Percentiles rank a stretch among this genome's conserved stretches.
Evolutionary conservation across 2,888 invertebrate genomes (phyloP).

Genomic region (Euplexia lucipara): DNA sequence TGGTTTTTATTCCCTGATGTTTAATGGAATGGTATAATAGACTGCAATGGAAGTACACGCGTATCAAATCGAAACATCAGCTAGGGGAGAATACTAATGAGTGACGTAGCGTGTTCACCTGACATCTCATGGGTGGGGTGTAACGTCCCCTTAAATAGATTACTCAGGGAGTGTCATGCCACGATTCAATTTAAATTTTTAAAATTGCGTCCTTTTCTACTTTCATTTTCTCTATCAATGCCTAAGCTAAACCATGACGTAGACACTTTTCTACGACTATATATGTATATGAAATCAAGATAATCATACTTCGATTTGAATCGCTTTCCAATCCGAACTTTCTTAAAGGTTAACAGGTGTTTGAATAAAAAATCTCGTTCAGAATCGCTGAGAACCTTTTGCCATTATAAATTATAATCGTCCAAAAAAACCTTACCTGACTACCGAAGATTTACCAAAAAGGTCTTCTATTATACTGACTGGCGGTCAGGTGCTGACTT

Average conservation of each 20-base stretch:
- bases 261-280: conserved; percentile 44
- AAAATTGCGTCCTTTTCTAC: conserved; percentile 9
- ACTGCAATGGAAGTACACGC: conserved; percentile 68
- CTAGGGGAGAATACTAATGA: conserved; percentile 77
- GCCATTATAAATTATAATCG: conserved; percentile 44
- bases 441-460: conserved; percentile 72
- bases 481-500: conserved; percentile 82
- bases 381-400: conserved; percentile 46
- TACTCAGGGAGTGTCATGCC: conserved; percentile 59
- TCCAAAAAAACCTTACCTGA: conserved; percentile 81
- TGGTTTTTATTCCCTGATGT: conserved; percentile 69
- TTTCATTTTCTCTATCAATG: conserved; percentile 29
- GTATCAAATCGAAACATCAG: conserved; percentile 74
- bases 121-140: conserved; percentile 69
- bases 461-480: conserved; percentile 69
- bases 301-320: conserved; percentile 62
- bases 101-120: conserved; percentile 78
- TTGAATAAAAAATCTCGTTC: conserved; percentile 39
- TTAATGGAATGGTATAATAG: conserved; percentile 69
- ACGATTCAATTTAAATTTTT: conserved; percentile 49
- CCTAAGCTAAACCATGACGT: conserved; percentile 49
- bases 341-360: conserved; percentile 67
- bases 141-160: conserved; percentile 60
- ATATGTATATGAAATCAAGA: conserved; percentile 49
- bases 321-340: conserved; percentile 67